phyloP scores from a whole-genome alignment of 1,140 invertebrate species.

The Cepaea nemoralis region DNA sequence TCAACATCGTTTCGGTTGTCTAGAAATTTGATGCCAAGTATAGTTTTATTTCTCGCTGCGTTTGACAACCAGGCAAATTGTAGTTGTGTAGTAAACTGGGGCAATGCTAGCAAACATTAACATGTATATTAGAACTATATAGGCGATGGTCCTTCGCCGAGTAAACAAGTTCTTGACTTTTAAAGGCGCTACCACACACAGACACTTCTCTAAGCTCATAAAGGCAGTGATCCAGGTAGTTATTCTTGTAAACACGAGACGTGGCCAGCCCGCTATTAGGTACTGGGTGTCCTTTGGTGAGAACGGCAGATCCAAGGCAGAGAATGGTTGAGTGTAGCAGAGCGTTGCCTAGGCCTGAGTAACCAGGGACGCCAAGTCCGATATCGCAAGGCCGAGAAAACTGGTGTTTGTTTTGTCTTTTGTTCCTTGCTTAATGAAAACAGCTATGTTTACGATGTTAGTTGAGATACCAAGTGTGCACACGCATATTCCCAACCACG shows the following conservation, averaged over 20 bases:
- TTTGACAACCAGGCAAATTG: not conserved
- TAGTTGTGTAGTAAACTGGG: not conserved
- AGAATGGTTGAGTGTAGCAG: not conserved
- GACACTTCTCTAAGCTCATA: constrained; percentile 18
- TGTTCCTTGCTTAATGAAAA: not conserved
- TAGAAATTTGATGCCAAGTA: not conserved
- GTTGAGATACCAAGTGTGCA: not conserved
- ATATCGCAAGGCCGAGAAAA: not conserved
- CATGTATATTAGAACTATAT: not conserved
- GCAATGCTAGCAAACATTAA: not conserved
- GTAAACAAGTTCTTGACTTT: constrained; percentile 17
- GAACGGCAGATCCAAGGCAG: not conserved
- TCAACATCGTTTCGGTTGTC: constrained; percentile 17
- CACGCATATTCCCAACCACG: not conserved
- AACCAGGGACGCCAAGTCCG: not conserved
- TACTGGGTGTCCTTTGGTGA: not conserved
- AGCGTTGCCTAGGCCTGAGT: not conserved
- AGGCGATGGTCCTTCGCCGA: not conserved
- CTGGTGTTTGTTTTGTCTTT: not conserved
- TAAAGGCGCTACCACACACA: not conserved
- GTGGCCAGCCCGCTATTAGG: not conserved
- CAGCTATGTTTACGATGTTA: not conserved
- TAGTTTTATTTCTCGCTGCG: not conserved
- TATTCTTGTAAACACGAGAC: not conserved
- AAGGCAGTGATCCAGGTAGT: not conserved